Evolutionary conservation across 2,113 vertebrate genomes (phyloP).

Genomic region (Gobius niger): DNA sequence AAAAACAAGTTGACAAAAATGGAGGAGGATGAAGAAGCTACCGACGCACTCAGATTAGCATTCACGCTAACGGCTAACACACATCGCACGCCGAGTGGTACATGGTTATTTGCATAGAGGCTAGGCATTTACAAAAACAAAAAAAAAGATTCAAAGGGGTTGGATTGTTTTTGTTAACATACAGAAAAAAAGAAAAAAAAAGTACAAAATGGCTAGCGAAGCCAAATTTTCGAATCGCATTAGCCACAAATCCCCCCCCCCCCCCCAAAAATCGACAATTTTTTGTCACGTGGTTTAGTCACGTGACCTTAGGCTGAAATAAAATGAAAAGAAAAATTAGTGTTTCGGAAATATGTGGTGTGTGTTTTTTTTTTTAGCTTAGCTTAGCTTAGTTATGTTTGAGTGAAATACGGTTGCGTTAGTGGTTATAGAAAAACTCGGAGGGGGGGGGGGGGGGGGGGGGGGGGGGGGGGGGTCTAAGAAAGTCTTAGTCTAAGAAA

Average conservation of each 20-base stretch:
- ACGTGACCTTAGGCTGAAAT: background rate
- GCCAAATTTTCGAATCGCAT: background rate
- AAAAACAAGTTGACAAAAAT: constrained; percentile 9
- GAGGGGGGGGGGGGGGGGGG: too few relatives aligned
- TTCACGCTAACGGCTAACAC: constrained; percentile 62
- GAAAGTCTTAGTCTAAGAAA: too few relatives aligned
- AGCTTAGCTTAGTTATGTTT: background rate
- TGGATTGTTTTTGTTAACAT: background rate
- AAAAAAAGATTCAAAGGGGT: constrained; percentile 9
- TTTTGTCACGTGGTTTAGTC: background rate
- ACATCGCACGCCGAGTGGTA: constrained; percentile 66
- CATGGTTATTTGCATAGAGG: constrained; percentile 59
- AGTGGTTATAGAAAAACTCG: background rate
- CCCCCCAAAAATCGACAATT: background rate
- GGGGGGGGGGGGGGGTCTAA: too few relatives aligned
- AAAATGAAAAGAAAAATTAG: constrained; percentile 12
- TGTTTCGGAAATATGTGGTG: background rate
- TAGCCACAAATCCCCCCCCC: constrained; percentile 9
- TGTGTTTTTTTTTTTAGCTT: background rate
- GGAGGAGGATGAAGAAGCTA: constrained; percentile 23
- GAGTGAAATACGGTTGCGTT: background rate
- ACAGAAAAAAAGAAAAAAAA: too few relatives aligned
- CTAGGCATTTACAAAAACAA: constrained; percentile 28
- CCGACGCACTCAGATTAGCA: constrained; percentile 30
- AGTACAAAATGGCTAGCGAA: background rate